Evolutionary conservation across 1,140 invertebrate genomes (phyloP).

Genomic region (Steinernema feltiae): DNA sequence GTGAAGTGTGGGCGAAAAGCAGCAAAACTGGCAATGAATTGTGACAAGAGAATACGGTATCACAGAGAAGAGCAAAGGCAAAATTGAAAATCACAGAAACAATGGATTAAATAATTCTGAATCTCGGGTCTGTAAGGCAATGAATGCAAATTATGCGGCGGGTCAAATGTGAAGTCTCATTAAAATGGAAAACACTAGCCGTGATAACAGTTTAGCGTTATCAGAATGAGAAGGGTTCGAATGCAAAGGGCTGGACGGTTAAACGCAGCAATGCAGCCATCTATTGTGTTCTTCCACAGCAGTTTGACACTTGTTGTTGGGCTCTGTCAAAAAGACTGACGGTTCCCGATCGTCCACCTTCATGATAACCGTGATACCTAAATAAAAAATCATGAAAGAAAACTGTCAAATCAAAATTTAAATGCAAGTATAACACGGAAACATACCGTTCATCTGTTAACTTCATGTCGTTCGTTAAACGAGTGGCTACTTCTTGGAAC

Average conservation of each 20-base stretch:
- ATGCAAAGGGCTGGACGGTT: background rate
- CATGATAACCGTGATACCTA: conserved; percentile 31
- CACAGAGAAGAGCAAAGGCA: background rate
- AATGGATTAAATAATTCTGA: too few relatives aligned
- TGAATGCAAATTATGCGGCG: background rate
- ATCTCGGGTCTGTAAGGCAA: background rate
- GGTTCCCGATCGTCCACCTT: conserved; percentile 16
- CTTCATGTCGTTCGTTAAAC: conserved; percentile 56
- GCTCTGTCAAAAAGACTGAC: conserved; percentile 35
- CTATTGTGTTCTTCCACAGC: conserved; percentile 19
- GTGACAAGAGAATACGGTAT: background rate
- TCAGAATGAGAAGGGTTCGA: background rate
- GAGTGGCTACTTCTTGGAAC: conserved; percentile 54
- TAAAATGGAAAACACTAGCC: background rate
- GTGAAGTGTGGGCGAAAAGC: too few relatives aligned
- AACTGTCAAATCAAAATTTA: background rate
- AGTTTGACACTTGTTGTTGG: conserved; percentile 31
- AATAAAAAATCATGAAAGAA: conserved; percentile 3
- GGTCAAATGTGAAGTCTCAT: background rate
- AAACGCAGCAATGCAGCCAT: background rate
- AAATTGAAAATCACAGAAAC: background rate
- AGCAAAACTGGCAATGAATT: too few relatives aligned
- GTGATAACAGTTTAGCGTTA: background rate
- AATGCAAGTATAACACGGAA: conserved; percentile 11
- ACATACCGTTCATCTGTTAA: conserved; percentile 46